Evolutionary conservation across 2,113 vertebrate genomes (phyloP).

Genomic region (Chinchilla lanigera): DNA sequence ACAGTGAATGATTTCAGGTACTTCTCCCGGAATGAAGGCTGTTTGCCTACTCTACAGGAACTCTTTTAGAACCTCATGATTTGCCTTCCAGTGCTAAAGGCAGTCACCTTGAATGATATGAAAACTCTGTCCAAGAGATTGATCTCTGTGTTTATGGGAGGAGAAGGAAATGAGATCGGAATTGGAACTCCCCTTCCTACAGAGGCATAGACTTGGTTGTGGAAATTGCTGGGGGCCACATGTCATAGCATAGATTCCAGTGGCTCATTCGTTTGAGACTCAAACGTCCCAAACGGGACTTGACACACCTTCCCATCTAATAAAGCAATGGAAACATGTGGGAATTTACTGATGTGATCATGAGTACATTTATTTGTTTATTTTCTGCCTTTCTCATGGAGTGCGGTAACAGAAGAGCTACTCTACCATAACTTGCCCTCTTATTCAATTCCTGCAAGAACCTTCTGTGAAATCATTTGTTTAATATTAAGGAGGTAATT

Average conservation of each 20-base stretch:
- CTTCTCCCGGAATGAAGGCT: conserved; percentile 20
- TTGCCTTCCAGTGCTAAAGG: conserved; percentile 3
- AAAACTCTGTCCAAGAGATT: background rate
- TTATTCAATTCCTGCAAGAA: conserved; percentile 52
- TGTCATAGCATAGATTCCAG: background rate
- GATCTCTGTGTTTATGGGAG: background rate
- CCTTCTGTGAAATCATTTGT: conserved; percentile 68
- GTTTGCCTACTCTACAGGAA: background rate
- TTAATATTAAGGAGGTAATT: conserved; percentile 76
- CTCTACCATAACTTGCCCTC: conserved; percentile 29
- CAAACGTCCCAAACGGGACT: background rate
- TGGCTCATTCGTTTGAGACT: background rate
- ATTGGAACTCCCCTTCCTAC: background rate
- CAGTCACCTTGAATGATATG: background rate
- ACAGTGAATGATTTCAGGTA: conserved; percentile 35
- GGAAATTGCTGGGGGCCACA: background rate
- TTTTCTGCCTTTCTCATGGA: conserved; percentile 59
- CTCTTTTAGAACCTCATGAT: conserved; percentile 35
- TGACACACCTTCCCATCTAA: background rate
- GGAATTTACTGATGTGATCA: background rate
- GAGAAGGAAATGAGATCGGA: conserved; percentile 35
- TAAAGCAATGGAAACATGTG: background rate
- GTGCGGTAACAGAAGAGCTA: background rate
- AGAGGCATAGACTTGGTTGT: background rate
- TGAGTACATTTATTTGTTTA: background rate